A percentile compares a stretch with the other conserved stretches of the same genome.
These are phyloP conservation scores for Amphimallon solstitiale DNA, from an alignment of 2,888 invertebrate genomes.

Conservation along the genomic window DNA sequence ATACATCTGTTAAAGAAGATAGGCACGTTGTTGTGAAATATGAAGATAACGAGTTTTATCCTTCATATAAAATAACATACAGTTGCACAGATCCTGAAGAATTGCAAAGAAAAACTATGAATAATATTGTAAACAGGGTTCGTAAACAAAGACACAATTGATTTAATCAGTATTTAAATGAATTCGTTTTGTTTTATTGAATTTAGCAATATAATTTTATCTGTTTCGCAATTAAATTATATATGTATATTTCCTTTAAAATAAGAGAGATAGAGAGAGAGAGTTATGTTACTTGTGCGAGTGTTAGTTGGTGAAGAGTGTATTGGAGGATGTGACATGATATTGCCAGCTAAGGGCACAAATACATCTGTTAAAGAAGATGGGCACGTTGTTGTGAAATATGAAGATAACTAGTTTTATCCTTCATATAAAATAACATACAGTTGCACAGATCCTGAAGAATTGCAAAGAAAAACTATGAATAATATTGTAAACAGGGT, in stretches of 20 bases:
- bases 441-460: slow-evolving; percentile 15
- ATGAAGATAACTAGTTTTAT: slow-evolving; percentile 49
- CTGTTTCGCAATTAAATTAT: no score
- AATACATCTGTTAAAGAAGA: slow-evolving; percentile 46
- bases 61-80: slow-evolving; percentile 41
- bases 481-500: no score
- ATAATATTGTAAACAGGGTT: no score
- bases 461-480: no score
- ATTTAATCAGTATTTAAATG: no score
- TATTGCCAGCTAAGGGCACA: slow-evolving; percentile 43
- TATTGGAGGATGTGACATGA: slow-evolving; percentile 42
- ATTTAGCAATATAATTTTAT: no score
- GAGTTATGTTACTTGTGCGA: slow-evolving; percentile 30
- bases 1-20: slow-evolving; percentile 45
- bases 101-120: no score
- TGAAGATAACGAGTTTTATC: slow-evolving; percentile 50
- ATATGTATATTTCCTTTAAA: no score
- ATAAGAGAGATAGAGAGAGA: no score
- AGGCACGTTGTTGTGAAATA: slow-evolving; percentile 48
- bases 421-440: slow-evolving; percentile 43
- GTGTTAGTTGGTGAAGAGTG: slow-evolving; percentile 35
- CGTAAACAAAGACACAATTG: no score
- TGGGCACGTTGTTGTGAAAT: slow-evolving; percentile 48
- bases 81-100: slow-evolving; percentile 16
- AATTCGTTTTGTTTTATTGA: no score